Percentiles rank a stretch among this genome's conserved stretches.
Evolutionary conservation across 2,888 invertebrate species (phyloP).

Genomic region (Anoplius nigerrimus): DNA sequence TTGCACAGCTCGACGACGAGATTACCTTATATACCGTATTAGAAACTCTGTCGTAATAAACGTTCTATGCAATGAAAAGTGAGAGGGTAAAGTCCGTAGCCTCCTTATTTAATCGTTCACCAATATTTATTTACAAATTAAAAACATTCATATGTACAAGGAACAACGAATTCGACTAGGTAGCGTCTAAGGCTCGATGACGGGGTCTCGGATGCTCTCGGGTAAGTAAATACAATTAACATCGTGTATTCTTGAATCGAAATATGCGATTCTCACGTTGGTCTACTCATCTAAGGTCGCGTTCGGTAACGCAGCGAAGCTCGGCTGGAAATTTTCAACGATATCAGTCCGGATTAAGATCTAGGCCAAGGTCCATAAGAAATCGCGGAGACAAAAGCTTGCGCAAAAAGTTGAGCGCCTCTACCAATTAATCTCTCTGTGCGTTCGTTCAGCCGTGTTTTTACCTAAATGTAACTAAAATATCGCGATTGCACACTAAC

Average conservation of each 20-base stretch:
- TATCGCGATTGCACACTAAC: too few relatives aligned
- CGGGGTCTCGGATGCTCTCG: neutral
- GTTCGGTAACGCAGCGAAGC: too few relatives aligned
- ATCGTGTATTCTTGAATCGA: neutral
- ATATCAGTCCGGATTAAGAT: too few relatives aligned
- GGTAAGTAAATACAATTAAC: neutral
- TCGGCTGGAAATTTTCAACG: too few relatives aligned
- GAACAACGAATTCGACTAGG: constrained; percentile 2
- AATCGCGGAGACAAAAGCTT: too few relatives aligned
- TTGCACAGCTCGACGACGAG: neutral
- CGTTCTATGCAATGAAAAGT: constrained; percentile 27
- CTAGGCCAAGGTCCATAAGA: too few relatives aligned
- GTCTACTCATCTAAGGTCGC: neutral
- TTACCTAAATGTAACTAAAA: too few relatives aligned
- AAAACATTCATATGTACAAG: constrained; percentile 39
- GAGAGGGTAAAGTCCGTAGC: neutral
- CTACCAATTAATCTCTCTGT: too few relatives aligned
- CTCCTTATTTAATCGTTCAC: constrained; percentile 8
- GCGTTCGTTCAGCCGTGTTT: too few relatives aligned
- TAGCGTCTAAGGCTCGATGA: neutral
- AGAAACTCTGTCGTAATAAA: constrained; percentile 40
- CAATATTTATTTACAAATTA: constrained; percentile 40
- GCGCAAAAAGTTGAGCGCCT: too few relatives aligned
- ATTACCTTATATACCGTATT: constrained; percentile 31
- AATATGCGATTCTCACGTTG: neutral